Base-by-base conservation (phyloP, 2,888 invertebrate genomes). In the Melipona bicolor region DNA sequence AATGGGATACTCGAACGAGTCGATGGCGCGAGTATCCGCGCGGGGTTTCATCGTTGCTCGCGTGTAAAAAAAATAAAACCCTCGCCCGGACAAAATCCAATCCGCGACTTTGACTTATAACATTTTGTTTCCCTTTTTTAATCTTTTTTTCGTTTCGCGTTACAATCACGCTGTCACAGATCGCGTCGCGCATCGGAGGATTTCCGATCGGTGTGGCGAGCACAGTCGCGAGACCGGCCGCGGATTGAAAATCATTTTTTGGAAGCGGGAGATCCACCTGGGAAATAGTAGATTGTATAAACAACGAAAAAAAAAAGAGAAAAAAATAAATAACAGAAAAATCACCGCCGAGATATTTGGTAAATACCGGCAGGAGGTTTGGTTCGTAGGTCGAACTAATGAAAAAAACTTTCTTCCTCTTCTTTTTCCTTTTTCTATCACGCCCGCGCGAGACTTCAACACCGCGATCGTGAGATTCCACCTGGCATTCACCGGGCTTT, bases 371-470 rank as follows among this genome's bases (percentile, higher is more conserved):
- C 67, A 19, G 36, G 50, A 71, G 56, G 32, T 6, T 70, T 49
- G n/a, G 50, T 32, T 64, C 24, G 77, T 64, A 36, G 67, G 54
- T 59, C 27, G 86, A 82, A 86, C 79, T 86, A 87, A 84, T 78
- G 81, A 70, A 81, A 86, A 81, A 71, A 67, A 74, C 73, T 79
- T 75, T 54, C 43, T 43, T 43, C 9, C 9, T 43, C 11, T 11
- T 43, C 9, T 43, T 43, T 9, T 9, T 43, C 6, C 74, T 75
- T 32, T 21, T 21, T 36, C 17, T 21, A 15, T 11, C n/a, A 4
- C 27, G 49, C 17, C 52, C 27, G 21, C 36, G 27, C 24, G 43
- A 67, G 71, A 75, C 73, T 73, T 75, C 81, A 64, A 64, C 56
- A 5, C 15, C 56, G 54, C 49, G 65, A 43, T 32, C 36, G 56